These are phyloP conservation scores for Seriola dumerili DNA, from an alignment of 2,113 vertebrate genomes.

Conservation along the genomic window DNA sequence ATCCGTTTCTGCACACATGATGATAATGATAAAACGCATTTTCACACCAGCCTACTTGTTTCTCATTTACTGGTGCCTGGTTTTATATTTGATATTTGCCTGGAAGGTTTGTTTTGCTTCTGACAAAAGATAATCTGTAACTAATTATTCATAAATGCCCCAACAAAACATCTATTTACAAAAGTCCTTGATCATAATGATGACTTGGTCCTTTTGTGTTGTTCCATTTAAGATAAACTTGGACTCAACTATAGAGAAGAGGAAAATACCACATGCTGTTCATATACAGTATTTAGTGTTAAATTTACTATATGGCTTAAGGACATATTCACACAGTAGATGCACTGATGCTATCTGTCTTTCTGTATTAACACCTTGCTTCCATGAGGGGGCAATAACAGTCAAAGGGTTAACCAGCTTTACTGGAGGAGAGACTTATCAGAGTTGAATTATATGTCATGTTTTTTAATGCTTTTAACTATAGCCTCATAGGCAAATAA, in stretches of 20 bases:
- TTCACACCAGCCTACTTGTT: no score
- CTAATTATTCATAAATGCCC: not conserved
- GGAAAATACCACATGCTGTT: not conserved
- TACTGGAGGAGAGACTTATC: no score
- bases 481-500: no score
- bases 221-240: no score
- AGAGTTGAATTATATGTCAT: not conserved
- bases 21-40: no score
- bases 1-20: no score
- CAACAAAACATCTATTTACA: not conserved
- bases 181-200: not conserved
- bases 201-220: no score
- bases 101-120: no score
- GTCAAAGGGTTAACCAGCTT: not conserved
- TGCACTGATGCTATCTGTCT: not conserved
- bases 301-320: not conserved
- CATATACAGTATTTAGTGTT: not conserved
- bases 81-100: no score
- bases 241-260: not conserved
- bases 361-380: not conserved
- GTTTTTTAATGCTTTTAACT: no score
- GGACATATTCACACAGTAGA: not conserved
- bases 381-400: conserved; percentile 15
- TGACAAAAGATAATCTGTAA: not conserved
- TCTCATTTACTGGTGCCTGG: no score